Conservation (phyloP, 30 jellyfish, hydroid and myxozoan species). For the Pelagia noctiluca region DNA sequence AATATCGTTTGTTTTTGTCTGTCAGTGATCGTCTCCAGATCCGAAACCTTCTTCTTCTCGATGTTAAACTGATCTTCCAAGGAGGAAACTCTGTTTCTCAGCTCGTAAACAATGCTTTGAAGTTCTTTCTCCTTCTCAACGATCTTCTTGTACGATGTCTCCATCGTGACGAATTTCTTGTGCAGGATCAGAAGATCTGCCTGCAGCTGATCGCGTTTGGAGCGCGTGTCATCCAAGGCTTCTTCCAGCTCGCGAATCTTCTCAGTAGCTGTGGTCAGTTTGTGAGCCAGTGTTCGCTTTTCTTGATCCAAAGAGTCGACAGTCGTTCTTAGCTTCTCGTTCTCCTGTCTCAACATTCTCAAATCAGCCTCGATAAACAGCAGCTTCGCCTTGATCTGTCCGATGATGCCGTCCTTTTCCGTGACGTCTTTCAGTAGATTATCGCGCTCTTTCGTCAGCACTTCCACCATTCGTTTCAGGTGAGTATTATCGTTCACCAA, state of each 20-base stretch:
- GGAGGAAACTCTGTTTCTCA: conserved; percentile 59
- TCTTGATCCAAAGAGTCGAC: conserved; percentile 93
- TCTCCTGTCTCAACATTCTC: conserved; percentile 78
- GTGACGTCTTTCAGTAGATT: conserved; percentile 74
- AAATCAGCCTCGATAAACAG: conserved; percentile 77
- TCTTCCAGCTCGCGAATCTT: conserved; percentile 94
- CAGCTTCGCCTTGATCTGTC: conserved; percentile 79
- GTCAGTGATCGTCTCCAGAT: conserved; percentile 77
- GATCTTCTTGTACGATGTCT: conserved; percentile 86
- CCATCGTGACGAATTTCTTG: conserved; percentile 90
- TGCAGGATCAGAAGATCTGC: conserved; percentile 77
- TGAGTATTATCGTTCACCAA: conserved; percentile 81
- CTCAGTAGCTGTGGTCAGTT: conserved; percentile 77
- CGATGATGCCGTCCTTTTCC: conserved; percentile 85
- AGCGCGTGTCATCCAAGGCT: conserved; percentile 86
- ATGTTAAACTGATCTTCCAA: conserved; percentile 80
- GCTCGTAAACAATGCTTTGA: conserved; percentile 74
- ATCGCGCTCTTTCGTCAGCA: conserved; percentile 66
- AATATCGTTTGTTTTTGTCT: conserved; percentile 82
- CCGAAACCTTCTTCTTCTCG: conserved; percentile 78
- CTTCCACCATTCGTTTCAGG: conserved; percentile 63
- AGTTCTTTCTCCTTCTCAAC: conserved; percentile 91
- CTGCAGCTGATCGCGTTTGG: conserved; percentile 87
- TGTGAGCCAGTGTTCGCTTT: conserved; percentile 77
- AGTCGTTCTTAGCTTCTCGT: conserved; percentile 77